Percentiles rank a stretch among this genome's conserved stretches.
Evolutionary conservation across 2,113 vertebrate species (phyloP).

Genomic region (Motacilla alba): DNA sequence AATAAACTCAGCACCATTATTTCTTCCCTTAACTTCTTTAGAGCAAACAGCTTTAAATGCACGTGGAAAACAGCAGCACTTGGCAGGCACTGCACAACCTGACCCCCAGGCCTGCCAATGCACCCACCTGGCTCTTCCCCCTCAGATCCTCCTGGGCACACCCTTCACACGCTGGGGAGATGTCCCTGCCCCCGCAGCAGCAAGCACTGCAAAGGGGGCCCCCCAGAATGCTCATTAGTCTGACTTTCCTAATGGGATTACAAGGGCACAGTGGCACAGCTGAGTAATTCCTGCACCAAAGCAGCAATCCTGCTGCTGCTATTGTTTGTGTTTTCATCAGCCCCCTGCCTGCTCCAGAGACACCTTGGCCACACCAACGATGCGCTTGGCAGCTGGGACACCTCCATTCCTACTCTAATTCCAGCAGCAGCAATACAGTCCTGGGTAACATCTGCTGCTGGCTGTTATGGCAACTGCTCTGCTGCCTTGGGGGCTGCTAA

Average conservation of each 20-base stretch:
- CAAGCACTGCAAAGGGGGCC: background rate
- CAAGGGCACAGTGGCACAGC: background rate
- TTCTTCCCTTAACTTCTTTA: slow-evolving; percentile 28
- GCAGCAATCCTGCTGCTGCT: background rate
- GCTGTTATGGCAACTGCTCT: slow-evolving; percentile 42
- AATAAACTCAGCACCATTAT: background rate
- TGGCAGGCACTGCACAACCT: background rate
- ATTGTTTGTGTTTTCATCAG: background rate
- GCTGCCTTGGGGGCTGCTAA: slow-evolving; percentile 22
- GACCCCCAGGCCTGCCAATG: background rate
- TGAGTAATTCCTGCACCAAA: background rate
- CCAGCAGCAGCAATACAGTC: background rate
- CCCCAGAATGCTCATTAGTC: fast-evolving
- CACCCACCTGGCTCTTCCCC: background rate
- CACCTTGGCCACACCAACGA: background rate
- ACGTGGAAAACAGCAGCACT: background rate
- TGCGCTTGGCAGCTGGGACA: background rate
- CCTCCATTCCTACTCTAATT: background rate
- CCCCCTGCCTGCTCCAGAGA: background rate
- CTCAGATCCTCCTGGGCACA: fast-evolving
- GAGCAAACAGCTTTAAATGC: slow-evolving; percentile 16
- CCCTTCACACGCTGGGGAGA: fast-evolving
- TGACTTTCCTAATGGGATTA: background rate
- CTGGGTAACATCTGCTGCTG: slow-evolving; percentile 3
- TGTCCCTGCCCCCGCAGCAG: background rate